phyloP scores from a whole-genome alignment of 2,113 vertebrate genomes.

The Psittacula cyanocephala region DNA sequence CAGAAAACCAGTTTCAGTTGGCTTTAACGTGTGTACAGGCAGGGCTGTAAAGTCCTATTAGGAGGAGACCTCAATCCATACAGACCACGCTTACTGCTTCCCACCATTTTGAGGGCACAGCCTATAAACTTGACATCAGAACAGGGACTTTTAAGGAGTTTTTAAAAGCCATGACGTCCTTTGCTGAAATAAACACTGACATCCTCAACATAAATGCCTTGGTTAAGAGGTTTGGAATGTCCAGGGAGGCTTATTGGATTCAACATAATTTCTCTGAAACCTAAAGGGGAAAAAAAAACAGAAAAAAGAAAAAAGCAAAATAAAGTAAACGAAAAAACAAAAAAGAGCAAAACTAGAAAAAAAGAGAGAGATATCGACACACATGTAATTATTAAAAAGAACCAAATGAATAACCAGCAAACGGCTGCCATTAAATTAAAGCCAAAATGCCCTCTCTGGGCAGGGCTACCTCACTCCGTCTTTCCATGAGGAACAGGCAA shows the following conservation, averaged over 20 bases:
- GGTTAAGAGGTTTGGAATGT: constrained; percentile 88
- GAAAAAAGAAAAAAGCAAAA: constrained; percentile 80
- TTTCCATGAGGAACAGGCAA: not conserved
- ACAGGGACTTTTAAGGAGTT: constrained; percentile 79
- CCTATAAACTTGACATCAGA: constrained; percentile 79
- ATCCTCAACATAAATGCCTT: constrained; percentile 87
- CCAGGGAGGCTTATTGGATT: constrained; percentile 87
- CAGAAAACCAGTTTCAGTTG: constrained; percentile 67
- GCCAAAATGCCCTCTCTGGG: constrained; percentile 23
- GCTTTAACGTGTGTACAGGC: constrained; percentile 59
- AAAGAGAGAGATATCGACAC: constrained; percentile 68
- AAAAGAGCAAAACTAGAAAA: constrained; percentile 80
- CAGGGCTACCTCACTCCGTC: not conserved
- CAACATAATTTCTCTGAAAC: constrained; percentile 91
- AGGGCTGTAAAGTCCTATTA: constrained; percentile 73
- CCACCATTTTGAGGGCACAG: constrained; percentile 79
- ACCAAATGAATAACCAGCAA: constrained; percentile 66
- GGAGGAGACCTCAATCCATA: constrained; percentile 77
- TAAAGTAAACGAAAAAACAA: constrained; percentile 79
- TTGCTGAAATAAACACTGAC: constrained; percentile 89
- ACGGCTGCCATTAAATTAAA: constrained; percentile 50
- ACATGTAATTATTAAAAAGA: constrained; percentile 67
- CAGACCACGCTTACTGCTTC: constrained; percentile 74
- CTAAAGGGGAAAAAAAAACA: constrained; percentile 81
- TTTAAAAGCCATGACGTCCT: constrained; percentile 89